Evolutionary conservation across 2,888 invertebrate genomes (phyloP), one percentile per base, ranked within the genome.

Genomic region (Metopia argyrocephala): DNA sequence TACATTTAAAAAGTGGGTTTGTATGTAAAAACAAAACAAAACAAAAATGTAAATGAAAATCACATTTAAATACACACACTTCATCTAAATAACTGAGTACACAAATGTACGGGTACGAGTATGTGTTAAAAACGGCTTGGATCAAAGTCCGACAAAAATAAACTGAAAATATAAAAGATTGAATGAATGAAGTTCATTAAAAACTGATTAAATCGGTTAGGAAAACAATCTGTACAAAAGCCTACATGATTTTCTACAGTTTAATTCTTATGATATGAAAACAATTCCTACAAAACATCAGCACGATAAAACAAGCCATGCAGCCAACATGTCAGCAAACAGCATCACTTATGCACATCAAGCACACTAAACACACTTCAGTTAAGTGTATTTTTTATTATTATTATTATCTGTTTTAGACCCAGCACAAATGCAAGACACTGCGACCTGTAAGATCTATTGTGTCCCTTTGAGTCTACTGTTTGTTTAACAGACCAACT

Each of bases 171-270:
- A 59, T 28, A 46, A 70, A 68, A 83, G 86, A 87, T 85, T 84
- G 86, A 88, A 87, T 88, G 88, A 88, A 88, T 88, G 87, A 87
- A 88, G 86, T 88, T 88, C 88, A 88, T 88, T 88, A 88, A 88
- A 88, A 88, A 87, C 86, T 88, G 87, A 88, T 88, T 87, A 87
- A 87, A 88, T 87, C 88, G 87, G 83, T 86, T 84, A 84, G 84
- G 85, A 78, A 70, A 78, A 71, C 74, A 81, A 81, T 65, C 12
- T 46, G 38, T 38, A 38, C 15, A 4, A 31, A 54, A 52, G 54
- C 52, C 74, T 61, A 81, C 65, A 75, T 66, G 78, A 74, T 78
- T 75, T 78, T 78, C 78, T 70, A 81, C 74, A 78, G 74, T 70
- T 81, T 38, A 28, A 56, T 62, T 52, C 59, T 4, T 27, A 5